Percentiles rank a stretch among this genome's conserved stretches.
These are phyloP conservation scores for Dasypolia templi DNA, from an alignment of 2,888 invertebrate genomes.

Conservation along the genomic window DNA sequence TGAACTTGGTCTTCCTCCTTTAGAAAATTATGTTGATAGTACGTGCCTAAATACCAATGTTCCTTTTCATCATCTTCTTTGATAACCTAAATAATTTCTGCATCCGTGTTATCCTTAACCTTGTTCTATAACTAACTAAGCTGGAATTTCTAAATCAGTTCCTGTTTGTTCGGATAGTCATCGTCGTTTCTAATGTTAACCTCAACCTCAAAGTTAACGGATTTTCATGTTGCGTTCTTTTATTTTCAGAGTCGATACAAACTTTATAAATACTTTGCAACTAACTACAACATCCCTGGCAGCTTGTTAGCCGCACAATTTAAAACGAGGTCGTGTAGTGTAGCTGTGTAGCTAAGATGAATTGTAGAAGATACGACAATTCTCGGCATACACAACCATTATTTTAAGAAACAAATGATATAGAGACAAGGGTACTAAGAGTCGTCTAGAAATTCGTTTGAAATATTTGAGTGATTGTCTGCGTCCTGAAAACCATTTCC, in stretches of 20 bases:
- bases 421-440: conserved; percentile 27
- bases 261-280: conserved; percentile 22
- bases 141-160: background rate
- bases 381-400: conserved; percentile 26
- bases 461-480: conserved; percentile 8
- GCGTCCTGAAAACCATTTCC: background rate
- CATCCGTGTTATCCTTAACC: background rate
- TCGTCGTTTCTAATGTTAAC: background rate
- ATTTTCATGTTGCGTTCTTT: background rate
- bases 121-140: background rate
- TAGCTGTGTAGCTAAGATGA: conserved; percentile 28
- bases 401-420: conserved; percentile 50
- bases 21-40: background rate
- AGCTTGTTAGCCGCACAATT: conserved; percentile 44
- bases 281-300: conserved; percentile 41
- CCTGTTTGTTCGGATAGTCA: background rate
- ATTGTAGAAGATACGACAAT: conserved; percentile 51
- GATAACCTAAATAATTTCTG: background rate
- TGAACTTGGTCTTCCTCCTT: background rate
- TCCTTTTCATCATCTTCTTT: background rate
- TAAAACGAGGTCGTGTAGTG: conserved; percentile 55
- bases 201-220: background rate
- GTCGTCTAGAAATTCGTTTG: conserved; percentile 6
- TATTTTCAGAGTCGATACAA: conserved; percentile 1
- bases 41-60: background rate